These are phyloP conservation scores for Cremastinae sp. DNA, from an alignment of 2,888 invertebrate species.

Conservation along the genomic window DNA sequence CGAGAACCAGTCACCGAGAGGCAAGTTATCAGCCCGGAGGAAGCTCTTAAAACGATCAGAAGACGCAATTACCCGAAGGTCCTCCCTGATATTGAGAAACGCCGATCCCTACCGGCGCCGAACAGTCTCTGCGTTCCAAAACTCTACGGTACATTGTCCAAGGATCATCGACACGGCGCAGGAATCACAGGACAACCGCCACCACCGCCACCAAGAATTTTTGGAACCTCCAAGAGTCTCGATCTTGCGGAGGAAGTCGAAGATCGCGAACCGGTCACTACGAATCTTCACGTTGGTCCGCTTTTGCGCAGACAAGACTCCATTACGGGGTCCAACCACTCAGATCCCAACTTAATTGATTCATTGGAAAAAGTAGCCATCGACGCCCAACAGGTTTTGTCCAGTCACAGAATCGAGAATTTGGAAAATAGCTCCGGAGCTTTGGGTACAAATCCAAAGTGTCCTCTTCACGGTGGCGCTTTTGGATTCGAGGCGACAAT, in stretches of 20 bases:
- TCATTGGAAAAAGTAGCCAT: conserved; percentile 67
- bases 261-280: conserved; percentile 73
- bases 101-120: conserved; percentile 76
- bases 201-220: conserved; percentile 89
- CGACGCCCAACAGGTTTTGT: conserved; percentile 62
- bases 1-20: conserved; percentile 81
- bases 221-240: conserved; percentile 72
- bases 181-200: conserved; percentile 68
- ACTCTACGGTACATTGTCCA: conserved; percentile 68
- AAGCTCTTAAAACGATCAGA: conserved; percentile 88
- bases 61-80: conserved; percentile 92
- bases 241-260: conserved; percentile 73
- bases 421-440: conserved; percentile 73
- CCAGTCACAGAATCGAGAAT: conserved; percentile 64
- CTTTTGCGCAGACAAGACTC: conserved; percentile 72
- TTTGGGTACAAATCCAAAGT: conserved; percentile 67
- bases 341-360: conserved; percentile 72
- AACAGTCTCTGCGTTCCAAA: conserved; percentile 70
- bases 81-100: conserved; percentile 86
- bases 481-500: conserved; percentile 77
- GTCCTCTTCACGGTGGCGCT: conserved; percentile 69
- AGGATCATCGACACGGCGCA: conserved; percentile 67
- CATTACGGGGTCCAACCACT: conserved; percentile 67
- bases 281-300: conserved; percentile 77
- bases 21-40: conserved; percentile 84